These are phyloP conservation scores for Pseudorasbora parva DNA, from an alignment of 2,113 vertebrate species.

Conservation along the genomic window DNA sequence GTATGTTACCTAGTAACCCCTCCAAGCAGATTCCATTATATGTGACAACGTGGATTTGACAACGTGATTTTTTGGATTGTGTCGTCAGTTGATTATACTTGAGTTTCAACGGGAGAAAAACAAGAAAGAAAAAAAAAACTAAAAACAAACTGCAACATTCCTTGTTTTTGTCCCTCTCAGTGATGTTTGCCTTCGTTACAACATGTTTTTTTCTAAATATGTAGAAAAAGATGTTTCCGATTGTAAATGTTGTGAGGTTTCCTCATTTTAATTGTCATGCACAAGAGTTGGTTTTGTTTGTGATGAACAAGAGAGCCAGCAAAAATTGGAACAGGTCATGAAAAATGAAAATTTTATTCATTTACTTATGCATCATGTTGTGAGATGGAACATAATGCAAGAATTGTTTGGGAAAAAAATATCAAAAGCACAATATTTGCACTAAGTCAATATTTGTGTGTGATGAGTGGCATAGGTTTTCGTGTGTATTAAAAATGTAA, in stretches of 20 bases:
- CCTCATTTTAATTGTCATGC: conserved; percentile 50
- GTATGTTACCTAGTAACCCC: conserved; percentile 49
- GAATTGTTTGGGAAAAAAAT: background rate
- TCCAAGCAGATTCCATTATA: conserved; percentile 57
- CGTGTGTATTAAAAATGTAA: too few relatives aligned
- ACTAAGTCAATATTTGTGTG: background rate
- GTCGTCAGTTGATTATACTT: conserved; percentile 58
- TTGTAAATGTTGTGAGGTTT: conserved; percentile 66
- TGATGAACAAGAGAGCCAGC: conserved; percentile 64
- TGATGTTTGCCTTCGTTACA: conserved; percentile 56
- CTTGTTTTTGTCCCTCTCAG: conserved; percentile 49
- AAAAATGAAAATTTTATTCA: background rate
- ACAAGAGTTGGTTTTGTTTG: conserved; percentile 60
- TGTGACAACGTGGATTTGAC: conserved; percentile 63
- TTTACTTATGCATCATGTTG: conserved; percentile 24
- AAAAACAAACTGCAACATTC: conserved; percentile 51
- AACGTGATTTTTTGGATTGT: conserved; percentile 58
- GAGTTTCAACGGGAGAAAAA: conserved; percentile 42
- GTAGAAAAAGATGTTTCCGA: conserved; percentile 47
- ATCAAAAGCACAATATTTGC: background rate
- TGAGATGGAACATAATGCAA: background rate
- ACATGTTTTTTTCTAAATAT: conserved; percentile 36
- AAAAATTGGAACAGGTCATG: conserved; percentile 29
- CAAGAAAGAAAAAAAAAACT: conserved; percentile 29
- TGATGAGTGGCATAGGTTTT: too few relatives aligned